A percentile compares a stretch with the other conserved stretches of the same genome.
Conservation (phyloP, 1,140 invertebrate species). For the Leptopilina clavipes region DNA sequence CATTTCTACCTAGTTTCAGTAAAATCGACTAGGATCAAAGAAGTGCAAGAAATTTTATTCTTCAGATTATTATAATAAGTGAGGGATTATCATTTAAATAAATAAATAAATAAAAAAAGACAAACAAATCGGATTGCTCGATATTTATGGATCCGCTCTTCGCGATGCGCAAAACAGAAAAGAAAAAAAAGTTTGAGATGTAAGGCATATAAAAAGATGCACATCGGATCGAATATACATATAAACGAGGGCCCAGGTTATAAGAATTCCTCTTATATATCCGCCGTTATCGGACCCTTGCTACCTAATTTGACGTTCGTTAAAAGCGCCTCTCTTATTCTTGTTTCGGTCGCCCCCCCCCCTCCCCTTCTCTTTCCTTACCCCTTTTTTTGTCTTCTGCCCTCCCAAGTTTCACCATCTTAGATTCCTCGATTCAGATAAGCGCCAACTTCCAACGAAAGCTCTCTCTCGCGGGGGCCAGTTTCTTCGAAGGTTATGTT, state of each 20-base stretch:
- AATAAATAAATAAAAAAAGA: background rate
- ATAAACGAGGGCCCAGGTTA: slow-evolving; percentile 13
- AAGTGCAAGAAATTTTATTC: slow-evolving; percentile 2
- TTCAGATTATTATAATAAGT: background rate
- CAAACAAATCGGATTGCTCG: background rate
- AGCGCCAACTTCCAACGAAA: slow-evolving; percentile 12
- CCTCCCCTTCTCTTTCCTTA: background rate
- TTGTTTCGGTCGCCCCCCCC: background rate
- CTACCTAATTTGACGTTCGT: slow-evolving; percentile 34
- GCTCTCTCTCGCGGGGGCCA: slow-evolving; percentile 22
- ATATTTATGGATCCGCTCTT: background rate
- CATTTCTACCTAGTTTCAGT: too few relatives aligned
- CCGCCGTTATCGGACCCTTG: slow-evolving; percentile 1
- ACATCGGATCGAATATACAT: slow-evolving; percentile 28
- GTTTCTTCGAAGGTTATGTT: background rate
- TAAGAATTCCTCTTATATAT: slow-evolving; percentile 5
- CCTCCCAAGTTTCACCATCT: slow-evolving; percentile 15
- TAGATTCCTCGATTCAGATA: slow-evolving; percentile 32
- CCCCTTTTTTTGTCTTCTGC: slow-evolving; percentile 22
- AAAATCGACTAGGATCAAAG: too few relatives aligned
- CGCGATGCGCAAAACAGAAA: background rate
- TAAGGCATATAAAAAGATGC: slow-evolving; percentile 27
- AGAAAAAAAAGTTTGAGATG: background rate
- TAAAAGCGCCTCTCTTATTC: slow-evolving; percentile 14
- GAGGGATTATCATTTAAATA: background rate